A percentile compares a stretch with the other conserved stretches of the same genome.
Evolutionary conservation across 2,113 vertebrate genomes (phyloP).

Genomic region (Calonectris borealis): DNA sequence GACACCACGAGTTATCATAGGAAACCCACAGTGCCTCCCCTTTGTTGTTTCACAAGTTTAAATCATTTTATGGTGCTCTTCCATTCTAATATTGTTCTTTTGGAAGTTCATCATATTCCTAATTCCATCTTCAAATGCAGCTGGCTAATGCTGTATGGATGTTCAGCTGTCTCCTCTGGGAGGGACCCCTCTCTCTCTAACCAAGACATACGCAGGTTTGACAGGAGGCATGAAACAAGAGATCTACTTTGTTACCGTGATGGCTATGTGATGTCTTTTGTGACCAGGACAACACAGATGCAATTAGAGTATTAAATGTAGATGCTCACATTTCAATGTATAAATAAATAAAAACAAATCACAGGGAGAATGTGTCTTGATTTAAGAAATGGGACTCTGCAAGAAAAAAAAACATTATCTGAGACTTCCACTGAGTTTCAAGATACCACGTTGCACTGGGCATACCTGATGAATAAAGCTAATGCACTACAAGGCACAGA

Average conservation of each 20-base stretch:
- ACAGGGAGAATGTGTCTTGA: background rate
- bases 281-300: background rate
- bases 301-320: conserved; percentile 12
- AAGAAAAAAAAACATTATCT: background rate
- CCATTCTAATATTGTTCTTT: conserved; percentile 25
- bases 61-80: conserved; percentile 36
- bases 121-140: conserved; percentile 47
- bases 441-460: background rate
- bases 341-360: conserved; percentile 59
- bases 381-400: background rate
- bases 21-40: background rate
- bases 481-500: background rate
- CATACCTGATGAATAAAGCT: background rate
- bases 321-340: conserved; percentile 34
- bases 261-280: conserved; percentile 21
- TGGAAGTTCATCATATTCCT: conserved; percentile 41
- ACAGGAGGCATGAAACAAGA: conserved; percentile 17
- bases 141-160: conserved; percentile 19
- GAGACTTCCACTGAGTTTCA: background rate
- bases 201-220: background rate
- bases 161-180: conserved; percentile 40
- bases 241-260: background rate
- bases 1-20: too few species aligned
- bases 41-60: conserved; percentile 31
- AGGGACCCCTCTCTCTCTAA: conserved; percentile 15